phyloP scores from a whole-genome alignment of 2,113 vertebrate species.

The Saiga tatarica region DNA sequence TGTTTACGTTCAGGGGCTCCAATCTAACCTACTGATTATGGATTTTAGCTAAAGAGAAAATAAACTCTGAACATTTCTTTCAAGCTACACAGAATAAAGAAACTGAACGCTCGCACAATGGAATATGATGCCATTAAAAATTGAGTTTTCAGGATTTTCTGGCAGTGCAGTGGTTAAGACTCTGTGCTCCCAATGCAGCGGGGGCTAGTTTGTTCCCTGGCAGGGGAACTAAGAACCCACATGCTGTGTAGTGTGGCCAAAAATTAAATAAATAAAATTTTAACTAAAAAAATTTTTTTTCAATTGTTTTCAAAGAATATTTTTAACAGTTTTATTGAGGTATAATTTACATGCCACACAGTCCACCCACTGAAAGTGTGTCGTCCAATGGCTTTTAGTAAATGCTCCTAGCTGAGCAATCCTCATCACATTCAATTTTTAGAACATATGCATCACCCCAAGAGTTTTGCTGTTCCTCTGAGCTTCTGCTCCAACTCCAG shows the following conservation, averaged over 20 bases:
- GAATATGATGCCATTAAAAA: background rate
- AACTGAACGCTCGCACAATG: background rate
- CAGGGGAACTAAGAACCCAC: background rate
- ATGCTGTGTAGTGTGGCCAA: background rate
- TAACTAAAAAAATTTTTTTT: background rate
- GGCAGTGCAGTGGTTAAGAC: background rate
- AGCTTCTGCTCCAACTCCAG: background rate
- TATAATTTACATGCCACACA: background rate
- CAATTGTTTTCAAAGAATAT: background rate
- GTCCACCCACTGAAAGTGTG: background rate
- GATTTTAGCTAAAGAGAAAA: background rate
- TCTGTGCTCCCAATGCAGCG: background rate
- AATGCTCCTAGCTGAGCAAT: background rate
- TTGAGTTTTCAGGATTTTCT: background rate
- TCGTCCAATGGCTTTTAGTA: background rate
- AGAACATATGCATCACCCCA: background rate
- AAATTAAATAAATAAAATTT: background rate
- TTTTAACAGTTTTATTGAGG: background rate
- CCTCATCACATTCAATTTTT: background rate
- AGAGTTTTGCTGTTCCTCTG: background rate
- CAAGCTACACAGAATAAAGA: background rate
- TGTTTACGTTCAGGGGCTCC: background rate
- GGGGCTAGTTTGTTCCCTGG: background rate
- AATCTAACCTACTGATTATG: background rate
- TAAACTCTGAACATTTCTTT: background rate